A percentile compares a stretch with the other conserved stretches of the same genome.
Evolutionary conservation across 2,797 vertebrate species (phyloP).

Genomic region (Chaenodraco wilsoni): DNA sequence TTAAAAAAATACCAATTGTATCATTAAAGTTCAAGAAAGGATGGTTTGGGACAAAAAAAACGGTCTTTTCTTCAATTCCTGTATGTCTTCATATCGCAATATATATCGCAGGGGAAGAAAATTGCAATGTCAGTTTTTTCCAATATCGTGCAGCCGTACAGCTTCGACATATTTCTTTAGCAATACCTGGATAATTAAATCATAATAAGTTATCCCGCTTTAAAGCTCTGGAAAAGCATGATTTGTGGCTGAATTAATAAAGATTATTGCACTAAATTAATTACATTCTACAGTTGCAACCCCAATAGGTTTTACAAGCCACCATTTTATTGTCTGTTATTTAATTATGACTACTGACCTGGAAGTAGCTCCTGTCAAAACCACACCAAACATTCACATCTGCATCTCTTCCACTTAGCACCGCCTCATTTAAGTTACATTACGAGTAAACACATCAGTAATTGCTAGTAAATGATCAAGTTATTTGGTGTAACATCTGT

Average conservation of each 20-base stretch:
- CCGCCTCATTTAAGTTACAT: slow-evolving; percentile 50
- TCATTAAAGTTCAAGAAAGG: no score
- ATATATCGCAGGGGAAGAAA: no score
- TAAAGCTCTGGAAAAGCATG: no score
- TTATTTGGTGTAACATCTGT: slow-evolving; percentile 59
- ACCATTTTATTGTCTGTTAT: not conserved
- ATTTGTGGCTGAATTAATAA: not conserved
- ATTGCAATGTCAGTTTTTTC: no score
- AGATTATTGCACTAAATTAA: not conserved
- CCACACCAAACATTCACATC: not conserved
- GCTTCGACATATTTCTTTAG: not conserved
- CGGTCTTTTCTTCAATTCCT: no score
- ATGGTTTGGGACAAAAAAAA: no score
- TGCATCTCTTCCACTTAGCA: not conserved
- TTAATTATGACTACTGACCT: slow-evolving; percentile 4
- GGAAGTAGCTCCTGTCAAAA: no score
- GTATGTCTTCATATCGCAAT: no score
- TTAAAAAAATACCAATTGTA: no score
- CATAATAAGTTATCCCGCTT: no score
- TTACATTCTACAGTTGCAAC: slow-evolving; percentile 1
- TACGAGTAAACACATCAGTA: slow-evolving; percentile 49
- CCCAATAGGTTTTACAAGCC: not conserved
- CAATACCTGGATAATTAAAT: not conserved
- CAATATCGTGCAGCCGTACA: no score
- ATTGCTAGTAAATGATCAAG: slow-evolving; percentile 47